These are phyloP conservation scores for Centropyge bicolor DNA, from an alignment of 2,797 vertebrate species.

Conservation along the genomic window DNA sequence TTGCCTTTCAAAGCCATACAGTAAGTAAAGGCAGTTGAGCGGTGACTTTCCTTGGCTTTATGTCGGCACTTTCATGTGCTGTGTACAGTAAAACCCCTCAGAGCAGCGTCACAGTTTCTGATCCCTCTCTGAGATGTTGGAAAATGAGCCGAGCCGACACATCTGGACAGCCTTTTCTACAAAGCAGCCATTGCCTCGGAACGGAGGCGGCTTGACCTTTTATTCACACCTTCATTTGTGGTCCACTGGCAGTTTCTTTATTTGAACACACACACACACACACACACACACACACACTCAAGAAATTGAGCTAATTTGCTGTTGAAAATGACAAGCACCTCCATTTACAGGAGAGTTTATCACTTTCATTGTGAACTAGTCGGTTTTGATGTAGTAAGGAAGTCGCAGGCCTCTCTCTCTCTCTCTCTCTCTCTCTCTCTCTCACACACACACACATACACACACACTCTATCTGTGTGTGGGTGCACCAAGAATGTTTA, in stretches of 20 bases:
- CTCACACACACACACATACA: too few relatives aligned
- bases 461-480: conserved; percentile 10
- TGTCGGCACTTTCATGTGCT: conserved; percentile 23
- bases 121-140: conserved; percentile 39
- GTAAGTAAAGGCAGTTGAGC: conserved; percentile 9
- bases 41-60: not conserved
- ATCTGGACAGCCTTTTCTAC: conserved; percentile 44
- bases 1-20: not conserved
- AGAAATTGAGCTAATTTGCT: conserved; percentile 14
- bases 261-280: conserved; percentile 7
- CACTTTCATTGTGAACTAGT: conserved; percentile 47
- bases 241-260: conserved; percentile 11
- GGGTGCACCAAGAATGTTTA: conserved; percentile 58
- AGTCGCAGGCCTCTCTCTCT: conserved; percentile 40
- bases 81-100: conserved; percentile 5
- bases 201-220: conserved; percentile 36
- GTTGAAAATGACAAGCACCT: conserved; percentile 14
- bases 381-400: conserved; percentile 47
- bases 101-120: conserved; percentile 30
- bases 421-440: too few relatives aligned
- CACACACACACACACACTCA: not conserved
- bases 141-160: conserved; percentile 35
- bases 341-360: conserved; percentile 44
- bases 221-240: conserved; percentile 55
- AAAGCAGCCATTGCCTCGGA: conserved; percentile 33